Percentiles rank a stretch among this genome's conserved stretches.
Evolutionary conservation across 2,888 invertebrate species (phyloP).

Genomic region (Tetranychus truncatus): DNA sequence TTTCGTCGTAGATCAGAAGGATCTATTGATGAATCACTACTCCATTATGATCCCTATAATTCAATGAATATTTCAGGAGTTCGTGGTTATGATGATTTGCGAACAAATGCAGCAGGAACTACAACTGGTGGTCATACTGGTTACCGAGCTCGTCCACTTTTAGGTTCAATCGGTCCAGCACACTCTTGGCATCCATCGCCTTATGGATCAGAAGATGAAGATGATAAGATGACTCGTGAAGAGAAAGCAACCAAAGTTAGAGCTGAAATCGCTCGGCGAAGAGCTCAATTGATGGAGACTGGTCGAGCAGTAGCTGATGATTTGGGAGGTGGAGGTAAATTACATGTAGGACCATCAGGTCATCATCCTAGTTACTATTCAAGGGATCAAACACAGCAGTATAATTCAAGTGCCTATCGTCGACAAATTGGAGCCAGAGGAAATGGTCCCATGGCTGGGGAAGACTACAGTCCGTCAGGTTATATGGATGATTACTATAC

Average conservation of each 20-base stretch:
- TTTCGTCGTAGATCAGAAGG: conserved; percentile 24
- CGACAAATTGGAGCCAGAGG: background rate
- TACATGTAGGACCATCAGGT: conserved; percentile 12
- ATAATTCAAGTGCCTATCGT: conserved; percentile 3
- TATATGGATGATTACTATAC: conserved; percentile 3
- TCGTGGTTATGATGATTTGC: background rate
- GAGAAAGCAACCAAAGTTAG: conserved; percentile 42
- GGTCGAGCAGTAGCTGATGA: conserved; percentile 27
- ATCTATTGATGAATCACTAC: conserved; percentile 17
- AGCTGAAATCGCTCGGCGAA: conserved; percentile 43
- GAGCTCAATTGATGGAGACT: conserved; percentile 42
- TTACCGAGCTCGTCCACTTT: background rate
- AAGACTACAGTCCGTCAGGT: background rate
- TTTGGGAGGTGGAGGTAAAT: conserved; percentile 9
- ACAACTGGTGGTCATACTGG: background rate
- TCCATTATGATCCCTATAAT: conserved; percentile 12
- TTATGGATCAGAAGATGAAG: conserved; percentile 37
- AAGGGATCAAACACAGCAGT: conserved; percentile 7
- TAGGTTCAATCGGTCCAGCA: conserved; percentile 26
- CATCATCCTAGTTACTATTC: conserved; percentile 16
- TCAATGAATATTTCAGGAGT: background rate
- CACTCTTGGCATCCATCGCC: conserved; percentile 40
- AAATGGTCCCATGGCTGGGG: background rate
- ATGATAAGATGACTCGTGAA: conserved; percentile 40
- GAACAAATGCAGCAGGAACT: background rate